A percentile compares a stretch with the other conserved stretches of the same genome.
Evolutionary conservation across 64 coral and sea anemone genomes (phyloP).

Genomic region (Cladopsammia gracilis): DNA sequence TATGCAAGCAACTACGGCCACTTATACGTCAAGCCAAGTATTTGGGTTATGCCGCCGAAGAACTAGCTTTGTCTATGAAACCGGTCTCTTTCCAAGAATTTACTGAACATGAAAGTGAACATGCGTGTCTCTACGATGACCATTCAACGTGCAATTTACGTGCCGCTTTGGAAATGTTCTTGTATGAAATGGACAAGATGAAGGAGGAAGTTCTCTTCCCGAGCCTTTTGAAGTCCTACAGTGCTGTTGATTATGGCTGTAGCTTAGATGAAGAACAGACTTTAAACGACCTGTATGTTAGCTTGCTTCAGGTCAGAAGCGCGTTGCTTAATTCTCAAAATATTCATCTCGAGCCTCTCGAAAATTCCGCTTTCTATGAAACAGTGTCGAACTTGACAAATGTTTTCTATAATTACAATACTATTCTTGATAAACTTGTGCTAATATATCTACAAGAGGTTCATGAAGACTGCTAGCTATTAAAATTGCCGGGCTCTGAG

Average conservation of each 20-base stretch:
- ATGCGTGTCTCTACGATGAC: slow-evolving; percentile 4
- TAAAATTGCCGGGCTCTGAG: too few species aligned
- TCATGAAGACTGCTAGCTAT: not conserved
- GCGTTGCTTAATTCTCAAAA: not conserved
- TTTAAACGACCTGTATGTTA: slow-evolving; percentile 12
- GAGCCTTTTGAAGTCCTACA: slow-evolving; percentile 10
- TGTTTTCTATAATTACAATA: not conserved
- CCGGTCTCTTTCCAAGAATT: slow-evolving; percentile 41
- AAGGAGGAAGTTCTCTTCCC: slow-evolving; percentile 12
- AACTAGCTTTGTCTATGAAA: slow-evolving; percentile 11
- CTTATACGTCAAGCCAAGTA: not conserved
- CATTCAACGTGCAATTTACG: slow-evolving; percentile 1
- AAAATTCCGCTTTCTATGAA: not conserved
- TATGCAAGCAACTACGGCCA: not conserved
- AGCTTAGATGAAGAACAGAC: not conserved
- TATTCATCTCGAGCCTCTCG: not conserved
- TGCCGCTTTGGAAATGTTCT: not conserved
- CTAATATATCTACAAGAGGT: not conserved
- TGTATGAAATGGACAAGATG: not conserved
- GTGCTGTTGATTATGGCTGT: slow-evolving; percentile 9
- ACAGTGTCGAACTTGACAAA: not conserved
- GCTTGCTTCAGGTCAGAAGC: not conserved
- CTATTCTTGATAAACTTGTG: not conserved
- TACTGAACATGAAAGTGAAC: not conserved
- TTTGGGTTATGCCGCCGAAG: slow-evolving; percentile 10